These are phyloP conservation scores for Pectinophora gossypiella DNA, from an alignment of 1,140 invertebrate genomes.

Conservation along the genomic window DNA sequence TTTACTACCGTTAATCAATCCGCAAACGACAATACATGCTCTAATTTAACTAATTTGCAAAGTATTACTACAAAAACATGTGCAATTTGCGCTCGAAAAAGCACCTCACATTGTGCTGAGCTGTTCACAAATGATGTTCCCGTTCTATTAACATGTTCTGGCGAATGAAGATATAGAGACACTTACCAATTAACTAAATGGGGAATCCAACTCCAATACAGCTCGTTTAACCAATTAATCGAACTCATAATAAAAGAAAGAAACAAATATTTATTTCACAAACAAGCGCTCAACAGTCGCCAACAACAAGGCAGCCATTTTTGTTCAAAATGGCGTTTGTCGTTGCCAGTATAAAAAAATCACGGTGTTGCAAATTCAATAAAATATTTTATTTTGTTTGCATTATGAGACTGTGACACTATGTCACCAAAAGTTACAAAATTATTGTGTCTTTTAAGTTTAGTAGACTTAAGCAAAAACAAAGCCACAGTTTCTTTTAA, in stretches of 20 bases:
- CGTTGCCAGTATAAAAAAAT: slow-evolving; percentile 19
- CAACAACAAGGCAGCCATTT: slow-evolving; percentile 72
- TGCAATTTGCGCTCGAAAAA: slow-evolving; percentile 20
- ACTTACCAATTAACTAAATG: slow-evolving; percentile 48
- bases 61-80: slow-evolving; percentile 8
- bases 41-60: not conserved
- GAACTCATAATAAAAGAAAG: slow-evolving; percentile 50
- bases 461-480: not conserved
- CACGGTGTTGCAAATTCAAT: not conserved
- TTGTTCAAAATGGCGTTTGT: slow-evolving; percentile 52
- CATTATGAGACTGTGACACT: not conserved
- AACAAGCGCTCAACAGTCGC: slow-evolving; percentile 69
- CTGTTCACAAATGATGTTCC: not conserved
- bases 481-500: not conserved
- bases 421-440: not conserved
- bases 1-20: slow-evolving; percentile 2
- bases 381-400: not conserved
- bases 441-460: not conserved
- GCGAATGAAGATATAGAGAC: slow-evolving; percentile 8
- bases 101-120: slow-evolving; percentile 54
- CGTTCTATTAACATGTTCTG: slow-evolving; percentile 26
- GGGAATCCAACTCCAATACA: slow-evolving; percentile 26
- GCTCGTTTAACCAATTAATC: slow-evolving; percentile 26
- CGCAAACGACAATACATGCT: slow-evolving; percentile 5
- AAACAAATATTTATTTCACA: slow-evolving; percentile 60